Base-by-base conservation (phyloP, 2,113 vertebrate species). In the Channa argus region DNA sequence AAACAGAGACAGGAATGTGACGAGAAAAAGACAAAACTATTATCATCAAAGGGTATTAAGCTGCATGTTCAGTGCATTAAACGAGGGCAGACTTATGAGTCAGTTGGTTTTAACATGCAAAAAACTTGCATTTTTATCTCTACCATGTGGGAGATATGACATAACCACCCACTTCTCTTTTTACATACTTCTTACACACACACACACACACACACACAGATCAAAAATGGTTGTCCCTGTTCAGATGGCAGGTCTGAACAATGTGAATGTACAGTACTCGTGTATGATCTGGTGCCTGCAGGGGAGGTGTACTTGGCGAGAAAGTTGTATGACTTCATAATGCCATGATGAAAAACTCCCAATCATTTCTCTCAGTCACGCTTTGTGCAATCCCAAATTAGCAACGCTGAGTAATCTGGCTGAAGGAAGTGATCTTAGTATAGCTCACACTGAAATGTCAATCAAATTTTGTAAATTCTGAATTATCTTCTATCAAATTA, bases 351-450 rank as follows among this genome's bases (percentile, higher is more conserved):
- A 63, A 15, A 50, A 78, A 59, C 53, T 43, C 43, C 44, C 10
- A 6, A 9, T 51, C 43, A 41, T 5, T 37, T 77, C 70, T 43
- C 3, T 38, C 33, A 4, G 5, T 11, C 24, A 24, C 34, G 67
- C 4, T 52, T 12, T 71, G 15, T 50, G 33, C 38, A 44, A 46
- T 53, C 37, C 46, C 5, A 54, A 38, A 56, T 33, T 7, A n/a
- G 43, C 14, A 61, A 10, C 39, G 12, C 13, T 89, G 87, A 90
- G 59, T 79, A 74, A 89, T 79, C 39, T 12, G 59, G 11, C 79
- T 51, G 34, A 5, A 51, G 66, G 66, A 77, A 65, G 74, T 75
- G 77, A 76, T 76, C 39, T 49, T 38, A 74, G 39, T 36, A 8
- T 15, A 53, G 45, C 70, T 84, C 83, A 77, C 37, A 0, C 2